Evolutionary conservation across 2,113 vertebrate species (phyloP), one percentile per base, ranked within the genome.

Genomic region (Sylvia atricapilla): DNA sequence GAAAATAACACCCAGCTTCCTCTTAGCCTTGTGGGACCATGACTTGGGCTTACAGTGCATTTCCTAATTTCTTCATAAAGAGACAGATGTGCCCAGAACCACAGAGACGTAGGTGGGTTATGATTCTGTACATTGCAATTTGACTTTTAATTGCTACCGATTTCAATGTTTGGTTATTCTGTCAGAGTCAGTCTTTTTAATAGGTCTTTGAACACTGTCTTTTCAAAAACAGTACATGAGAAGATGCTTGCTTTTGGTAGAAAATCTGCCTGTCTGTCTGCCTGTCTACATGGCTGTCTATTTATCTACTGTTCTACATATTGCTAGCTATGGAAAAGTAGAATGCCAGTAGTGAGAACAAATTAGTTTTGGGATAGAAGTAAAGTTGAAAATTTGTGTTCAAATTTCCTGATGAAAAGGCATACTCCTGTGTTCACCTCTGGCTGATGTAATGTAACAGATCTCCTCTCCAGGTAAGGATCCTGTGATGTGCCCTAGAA

Each of bases 21-120:
- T 82, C 23, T 62, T 21, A 55, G 39, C 4, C 46, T 53, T 20
- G 8, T 0, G 0, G 49, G 44, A 55, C 33, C 0, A 0, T 49
- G 46, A 22, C 47, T 91, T 17, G 28, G n/a, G 31, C 55, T 91
- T 49, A 62, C 11, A 53, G 22, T 8, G 2, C 2, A 1, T 70
- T 74, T 89, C 60, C 44, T 72, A 12, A 43, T 67, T 90, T 86
- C 14, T 30, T 30, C 35, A 35, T 21, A 20, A 78, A 47, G 31
- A 49, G 31, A 6, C 31, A 72, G 46, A 73, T 78, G 60, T 87
- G 55, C 18, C 28, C 68, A 69, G 64, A 84, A 66, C 27, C 46
- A 76, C 55, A 44, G 21, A 73, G 39, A 15, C 73, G 19, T 60
- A 35, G 47, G 21, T 33, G 31, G 20, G 3, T 63, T 84, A 44